Evolutionary conservation across 2,888 invertebrate genomes (phyloP), one percentile per base, ranked within the genome.

Genomic region (Microchrysa polita): DNA sequence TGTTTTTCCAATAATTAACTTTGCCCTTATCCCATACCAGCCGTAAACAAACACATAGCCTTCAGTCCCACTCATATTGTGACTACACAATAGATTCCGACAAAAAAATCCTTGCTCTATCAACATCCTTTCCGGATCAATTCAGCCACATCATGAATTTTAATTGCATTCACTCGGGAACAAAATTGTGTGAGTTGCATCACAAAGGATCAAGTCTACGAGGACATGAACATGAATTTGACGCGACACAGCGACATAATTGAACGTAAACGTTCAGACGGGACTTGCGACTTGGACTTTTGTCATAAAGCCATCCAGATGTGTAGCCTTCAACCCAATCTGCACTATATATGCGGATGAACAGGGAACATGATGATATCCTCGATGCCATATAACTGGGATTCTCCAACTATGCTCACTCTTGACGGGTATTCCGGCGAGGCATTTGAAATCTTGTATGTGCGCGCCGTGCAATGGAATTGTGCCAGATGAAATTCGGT

Each of bases 401-500:
- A 34, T 34, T 34, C 27, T n/a, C n/a, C n/a, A n/a, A n/a, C n/a
- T n/a, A n/a, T n/a, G n/a, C n/a, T 48, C 48, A 48, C 27, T 34
- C 4, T 34, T 7, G 7, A 7, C 48, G 42, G 7, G 16, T 48
- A 48, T 12, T n/a, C 48, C 48, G 12, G 42, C 42, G 27, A 48
- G 48, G 48, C 48, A 48, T 48, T 34, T 34, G 27, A 7, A 34
- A 12, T 12, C 48, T 48, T 48, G 27, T n/a, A 42, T 42, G 7
- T 48, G 48, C 48, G 48, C 48, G 14, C 48, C 48, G 4, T 48
- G 48, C 12, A 10, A 48, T 10, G 48, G 48, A 48, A n/a, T 48
- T n/a, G 12, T n/a, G 12, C 14, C 12, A 48, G 48, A 27, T 27
- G 61, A 23, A 73, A 67, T 52, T 73, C 65, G 73, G 74, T 72